Evolutionary conservation across 2,888 invertebrate genomes (phyloP).

Genomic region (Plusia festucae): DNA sequence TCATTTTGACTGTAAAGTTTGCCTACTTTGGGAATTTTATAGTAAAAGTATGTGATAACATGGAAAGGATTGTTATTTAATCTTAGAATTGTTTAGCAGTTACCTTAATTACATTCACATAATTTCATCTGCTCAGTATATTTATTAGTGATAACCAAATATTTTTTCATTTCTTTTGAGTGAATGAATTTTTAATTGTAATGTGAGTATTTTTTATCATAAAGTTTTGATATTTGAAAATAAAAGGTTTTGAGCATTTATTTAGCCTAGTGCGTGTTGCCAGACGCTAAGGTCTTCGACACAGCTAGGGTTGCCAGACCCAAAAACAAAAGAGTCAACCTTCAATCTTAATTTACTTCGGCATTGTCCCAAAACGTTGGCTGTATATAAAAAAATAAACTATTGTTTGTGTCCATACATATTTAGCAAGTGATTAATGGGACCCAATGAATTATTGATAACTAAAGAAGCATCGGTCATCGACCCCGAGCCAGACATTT

Average conservation of each 20-base stretch:
- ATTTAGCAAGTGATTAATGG: constrained; percentile 15
- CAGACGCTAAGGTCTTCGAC: constrained; percentile 33
- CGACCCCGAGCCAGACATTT: constrained; percentile 7
- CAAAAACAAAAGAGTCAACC: constrained; percentile 45
- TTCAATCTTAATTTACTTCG: constrained; percentile 52
- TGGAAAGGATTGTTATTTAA: neutral
- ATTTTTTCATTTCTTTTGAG: no score
- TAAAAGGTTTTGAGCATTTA: constrained; percentile 5
- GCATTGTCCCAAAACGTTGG: constrained; percentile 39
- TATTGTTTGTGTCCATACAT: constrained; percentile 35
- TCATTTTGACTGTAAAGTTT: neutral
- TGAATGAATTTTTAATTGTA: no score
- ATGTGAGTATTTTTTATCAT: no score
- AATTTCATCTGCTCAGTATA: no score
- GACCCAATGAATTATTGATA: neutral
- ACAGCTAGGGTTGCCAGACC: constrained; percentile 48
- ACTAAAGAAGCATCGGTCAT: neutral
- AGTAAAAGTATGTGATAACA: neutral
- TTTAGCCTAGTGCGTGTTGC: constrained; percentile 33
- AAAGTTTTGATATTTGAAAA: no score
- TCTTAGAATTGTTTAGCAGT: neutral
- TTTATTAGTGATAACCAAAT: no score
- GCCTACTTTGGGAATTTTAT: neutral
- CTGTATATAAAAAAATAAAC: constrained; percentile 2
- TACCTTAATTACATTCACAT: no score